A percentile compares a stretch with the other conserved stretches of the same genome.
Evolutionary conservation across 2,797 vertebrate genomes (phyloP).

Genomic region (Acipenser transmontanus): DNA sequence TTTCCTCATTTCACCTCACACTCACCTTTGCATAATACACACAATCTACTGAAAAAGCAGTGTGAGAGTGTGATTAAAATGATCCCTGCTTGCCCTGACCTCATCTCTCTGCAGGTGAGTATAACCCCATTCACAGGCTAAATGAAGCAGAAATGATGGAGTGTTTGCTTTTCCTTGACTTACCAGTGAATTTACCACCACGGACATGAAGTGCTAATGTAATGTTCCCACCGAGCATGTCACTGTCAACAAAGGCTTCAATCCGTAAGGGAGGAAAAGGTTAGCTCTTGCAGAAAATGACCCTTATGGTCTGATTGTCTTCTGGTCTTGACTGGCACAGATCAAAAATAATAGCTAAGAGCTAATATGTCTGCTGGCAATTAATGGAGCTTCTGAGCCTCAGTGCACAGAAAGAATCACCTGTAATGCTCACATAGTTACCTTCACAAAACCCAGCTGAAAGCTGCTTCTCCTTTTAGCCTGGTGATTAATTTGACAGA

Average conservation of each 20-base stretch:
- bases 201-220: constrained; percentile 79
- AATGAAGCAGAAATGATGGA: constrained; percentile 82
- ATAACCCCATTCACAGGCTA: constrained; percentile 65
- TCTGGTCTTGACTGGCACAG: constrained; percentile 62
- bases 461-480: constrained; percentile 37
- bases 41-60: constrained; percentile 55
- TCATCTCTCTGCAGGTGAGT: constrained; percentile 72
- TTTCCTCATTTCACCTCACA: constrained; percentile 44
- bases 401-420: constrained; percentile 31
- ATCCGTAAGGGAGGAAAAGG: constrained; percentile 68
- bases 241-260: constrained; percentile 55
- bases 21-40: constrained; percentile 50
- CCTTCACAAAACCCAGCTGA: constrained; percentile 26
- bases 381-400: constrained; percentile 55
- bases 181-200: constrained; percentile 68
- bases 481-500: constrained; percentile 64
- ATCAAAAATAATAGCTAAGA: constrained; percentile 63
- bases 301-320: constrained; percentile 85
- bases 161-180: constrained; percentile 78
- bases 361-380: constrained; percentile 63
- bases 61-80: constrained; percentile 61
- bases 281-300: constrained; percentile 87
- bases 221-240: constrained; percentile 75
- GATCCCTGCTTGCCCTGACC: constrained; percentile 49
- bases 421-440: constrained; percentile 44